Evolutionary conservation across 2,113 vertebrate genomes (phyloP).

Genomic region (Sterna hirundo): DNA sequence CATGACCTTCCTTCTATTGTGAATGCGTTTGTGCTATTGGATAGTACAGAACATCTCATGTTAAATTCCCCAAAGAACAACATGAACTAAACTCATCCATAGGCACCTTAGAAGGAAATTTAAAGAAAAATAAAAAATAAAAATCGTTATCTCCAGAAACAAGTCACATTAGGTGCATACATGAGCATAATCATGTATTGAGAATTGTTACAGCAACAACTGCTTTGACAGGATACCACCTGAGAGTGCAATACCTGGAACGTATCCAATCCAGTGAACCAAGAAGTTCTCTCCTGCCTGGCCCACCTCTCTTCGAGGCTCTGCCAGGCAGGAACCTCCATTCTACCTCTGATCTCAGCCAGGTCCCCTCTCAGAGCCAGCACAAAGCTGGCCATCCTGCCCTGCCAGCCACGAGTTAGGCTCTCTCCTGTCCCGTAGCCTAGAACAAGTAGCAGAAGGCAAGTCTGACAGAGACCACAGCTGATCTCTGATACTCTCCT

Average conservation of each 20-base stretch:
- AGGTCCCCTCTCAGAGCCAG: accelerated
- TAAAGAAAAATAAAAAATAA: background rate
- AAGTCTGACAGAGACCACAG: background rate
- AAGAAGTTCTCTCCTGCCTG: background rate
- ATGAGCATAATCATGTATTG: background rate
- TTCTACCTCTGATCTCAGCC: background rate
- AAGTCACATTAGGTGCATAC: background rate
- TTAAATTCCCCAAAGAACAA: background rate
- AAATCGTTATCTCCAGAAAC: background rate
- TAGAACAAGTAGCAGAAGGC: background rate
- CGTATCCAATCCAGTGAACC: background rate
- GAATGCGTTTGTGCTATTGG: background rate
- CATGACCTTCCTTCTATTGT: background rate
- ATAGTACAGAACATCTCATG: background rate
- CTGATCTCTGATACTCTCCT: background rate
- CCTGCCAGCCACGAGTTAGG: accelerated
- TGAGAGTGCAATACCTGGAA: background rate
- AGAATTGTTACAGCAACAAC: background rate
- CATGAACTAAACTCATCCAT: background rate
- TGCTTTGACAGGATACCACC: background rate
- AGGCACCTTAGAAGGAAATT: background rate
- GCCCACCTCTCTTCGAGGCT: background rate
- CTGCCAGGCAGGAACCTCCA: background rate
- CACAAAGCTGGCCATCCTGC: background rate
- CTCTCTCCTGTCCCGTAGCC: background rate